These are phyloP conservation scores for Andrena bicolor DNA, from an alignment of 2,888 invertebrate genomes.

Conservation along the genomic window DNA sequence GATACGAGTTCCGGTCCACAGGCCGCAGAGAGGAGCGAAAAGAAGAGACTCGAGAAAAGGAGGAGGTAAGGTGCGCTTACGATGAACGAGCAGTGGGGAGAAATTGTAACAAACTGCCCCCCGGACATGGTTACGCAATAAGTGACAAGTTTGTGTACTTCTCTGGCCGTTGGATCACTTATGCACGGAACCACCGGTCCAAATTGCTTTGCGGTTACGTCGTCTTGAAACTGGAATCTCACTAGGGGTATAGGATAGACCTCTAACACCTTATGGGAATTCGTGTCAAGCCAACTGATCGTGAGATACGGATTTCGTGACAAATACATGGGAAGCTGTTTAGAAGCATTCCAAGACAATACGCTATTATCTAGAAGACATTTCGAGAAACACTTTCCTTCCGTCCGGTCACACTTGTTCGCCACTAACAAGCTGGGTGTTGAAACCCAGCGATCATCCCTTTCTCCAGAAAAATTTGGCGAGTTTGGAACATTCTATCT, in stretches of 20 bases:
- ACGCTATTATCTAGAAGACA: no score
- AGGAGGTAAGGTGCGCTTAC: not conserved
- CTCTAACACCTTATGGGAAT: no score
- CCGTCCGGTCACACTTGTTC: no score
- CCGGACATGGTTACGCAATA: conserved; percentile 75
- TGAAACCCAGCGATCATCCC: conserved; percentile 44
- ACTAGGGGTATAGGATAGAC: no score
- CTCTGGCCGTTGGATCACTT: conserved; percentile 76
- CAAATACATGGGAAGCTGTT: no score
- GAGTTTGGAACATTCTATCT: not conserved
- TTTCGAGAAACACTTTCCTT: no score
- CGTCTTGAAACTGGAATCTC: conserved; percentile 73
- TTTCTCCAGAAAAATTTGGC: not conserved
- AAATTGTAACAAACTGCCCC: conserved; percentile 58
- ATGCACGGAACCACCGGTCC: conserved; percentile 74
- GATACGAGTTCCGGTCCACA: conserved; percentile 58
- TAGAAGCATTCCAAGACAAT: no score
- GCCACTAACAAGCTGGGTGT: conserved; percentile 42
- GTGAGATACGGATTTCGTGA: no score
- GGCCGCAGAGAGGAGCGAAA: conserved; percentile 20
- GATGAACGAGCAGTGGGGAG: conserved; percentile 28
- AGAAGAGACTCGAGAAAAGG: conserved; percentile 22
- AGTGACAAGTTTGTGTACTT: conserved; percentile 81
- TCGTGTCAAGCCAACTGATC: no score
- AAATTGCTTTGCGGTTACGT: conserved; percentile 74